Percentiles rank a stretch among this genome's conserved stretches.
These are phyloP conservation scores for Notodonta ziczac DNA, from an alignment of 2,888 invertebrate species.

Conservation along the genomic window DNA sequence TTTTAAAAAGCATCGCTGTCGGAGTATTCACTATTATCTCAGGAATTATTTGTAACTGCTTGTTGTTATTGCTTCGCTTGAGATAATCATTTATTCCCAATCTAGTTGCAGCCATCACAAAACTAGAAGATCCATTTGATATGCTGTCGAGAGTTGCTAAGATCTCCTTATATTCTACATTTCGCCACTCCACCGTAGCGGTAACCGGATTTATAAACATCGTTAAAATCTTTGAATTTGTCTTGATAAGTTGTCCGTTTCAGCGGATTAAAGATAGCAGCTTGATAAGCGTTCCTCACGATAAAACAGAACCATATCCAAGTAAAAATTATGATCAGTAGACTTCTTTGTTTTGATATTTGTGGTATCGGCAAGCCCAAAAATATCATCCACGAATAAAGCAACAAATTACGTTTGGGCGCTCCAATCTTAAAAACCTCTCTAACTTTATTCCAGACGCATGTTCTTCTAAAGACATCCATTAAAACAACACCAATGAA, in stretches of 20 bases:
- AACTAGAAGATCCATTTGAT: constrained; percentile 48
- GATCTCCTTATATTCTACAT: constrained; percentile 31
- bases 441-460: constrained; percentile 40
- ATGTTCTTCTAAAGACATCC: constrained; percentile 44
- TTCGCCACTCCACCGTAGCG: constrained; percentile 55
- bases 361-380: constrained; percentile 54
- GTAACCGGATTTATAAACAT: constrained; percentile 36
- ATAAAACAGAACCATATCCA: constrained; percentile 65
- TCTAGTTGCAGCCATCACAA: constrained; percentile 59
- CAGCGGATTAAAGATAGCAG: constrained; percentile 52
- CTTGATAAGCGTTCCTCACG: constrained; percentile 62
- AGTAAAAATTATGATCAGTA: constrained; percentile 45
- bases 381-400: constrained; percentile 61
- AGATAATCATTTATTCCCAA: constrained; percentile 40
- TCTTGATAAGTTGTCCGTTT: constrained; percentile 47
- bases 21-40: constrained; percentile 62
- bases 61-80: constrained; percentile 42
- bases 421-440: constrained; percentile 40
- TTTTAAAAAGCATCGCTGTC: constrained; percentile 58
- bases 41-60: constrained; percentile 56
- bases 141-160: constrained; percentile 44
- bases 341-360: constrained; percentile 44
- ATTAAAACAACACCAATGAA: constrained; percentile 52
- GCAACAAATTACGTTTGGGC: constrained; percentile 52
- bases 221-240: constrained; percentile 43